Evolutionary conservation across 2,888 invertebrate species (phyloP).

Genomic region (Pherbina coryleti): DNA sequence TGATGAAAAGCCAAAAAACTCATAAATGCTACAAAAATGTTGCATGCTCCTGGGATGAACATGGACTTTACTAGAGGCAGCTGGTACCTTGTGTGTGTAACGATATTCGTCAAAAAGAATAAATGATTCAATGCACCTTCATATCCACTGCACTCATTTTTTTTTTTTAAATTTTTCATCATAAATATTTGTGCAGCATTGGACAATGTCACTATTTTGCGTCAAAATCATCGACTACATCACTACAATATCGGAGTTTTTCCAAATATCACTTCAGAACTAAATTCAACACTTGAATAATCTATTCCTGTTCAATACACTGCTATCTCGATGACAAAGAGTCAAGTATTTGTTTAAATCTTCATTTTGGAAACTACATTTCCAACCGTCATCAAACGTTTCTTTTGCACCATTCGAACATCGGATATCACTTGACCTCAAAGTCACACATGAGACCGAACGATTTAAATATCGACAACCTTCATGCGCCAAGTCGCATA

Average conservation of each 20-base stretch:
- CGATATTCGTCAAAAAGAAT: neutral
- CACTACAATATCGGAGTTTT: neutral
- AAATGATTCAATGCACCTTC: neutral
- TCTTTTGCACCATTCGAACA: neutral
- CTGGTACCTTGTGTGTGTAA: neutral
- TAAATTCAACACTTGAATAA: too few species aligned
- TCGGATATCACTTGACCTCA: slow-evolving; percentile 26
- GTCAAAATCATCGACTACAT: neutral
- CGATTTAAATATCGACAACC: neutral
- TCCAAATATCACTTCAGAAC: too few species aligned
- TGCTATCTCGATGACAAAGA: neutral
- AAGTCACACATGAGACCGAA: neutral
- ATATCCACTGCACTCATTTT: neutral
- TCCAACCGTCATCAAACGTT: neutral
- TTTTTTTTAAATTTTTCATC: neutral
- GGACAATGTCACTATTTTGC: neutral
- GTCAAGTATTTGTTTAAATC: slow-evolving; percentile 21
- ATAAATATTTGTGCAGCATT: neutral
- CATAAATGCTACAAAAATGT: slow-evolving; percentile 19
- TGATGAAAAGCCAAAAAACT: slow-evolving; percentile 18
- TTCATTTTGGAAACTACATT: neutral
- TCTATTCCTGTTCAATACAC: neutral
- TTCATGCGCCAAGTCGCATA: neutral
- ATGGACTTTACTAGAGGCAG: neutral
- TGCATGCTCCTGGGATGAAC: neutral